Conservation (phyloP, 2,888 invertebrate species). For the Selenia dentaria region DNA sequence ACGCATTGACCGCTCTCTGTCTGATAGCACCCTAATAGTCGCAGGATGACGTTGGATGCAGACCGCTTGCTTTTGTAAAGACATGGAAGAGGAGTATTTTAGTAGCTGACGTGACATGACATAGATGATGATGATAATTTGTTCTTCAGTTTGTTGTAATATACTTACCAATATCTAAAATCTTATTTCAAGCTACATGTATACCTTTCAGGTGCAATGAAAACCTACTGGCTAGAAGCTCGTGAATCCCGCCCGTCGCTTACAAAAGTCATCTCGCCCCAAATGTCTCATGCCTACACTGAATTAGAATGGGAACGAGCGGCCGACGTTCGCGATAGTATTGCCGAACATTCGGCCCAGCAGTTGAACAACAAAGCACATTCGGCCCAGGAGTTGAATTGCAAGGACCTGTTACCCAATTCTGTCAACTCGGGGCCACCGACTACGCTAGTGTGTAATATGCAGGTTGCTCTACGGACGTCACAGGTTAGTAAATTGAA, state of each 20-base stretch:
- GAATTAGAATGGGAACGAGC: conserved; percentile 77
- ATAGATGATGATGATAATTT: too few relatives aligned
- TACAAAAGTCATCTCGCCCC: conserved; percentile 69
- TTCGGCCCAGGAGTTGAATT: conserved; percentile 17
- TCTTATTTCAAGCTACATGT: too few relatives aligned
- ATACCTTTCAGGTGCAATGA: conserved; percentile 91
- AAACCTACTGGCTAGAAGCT: conserved; percentile 94
- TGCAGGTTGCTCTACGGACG: conserved; percentile 41
- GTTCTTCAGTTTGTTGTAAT: too few relatives aligned
- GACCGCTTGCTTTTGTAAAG: too few relatives aligned
- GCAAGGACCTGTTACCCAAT: conserved; percentile 48
- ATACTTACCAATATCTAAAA: too few relatives aligned
- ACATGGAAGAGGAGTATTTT: too few relatives aligned
- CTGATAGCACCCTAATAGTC: too few relatives aligned
- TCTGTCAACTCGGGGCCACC: conserved; percentile 50
- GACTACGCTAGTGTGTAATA: conserved; percentile 42
- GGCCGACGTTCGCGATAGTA: conserved; percentile 73
- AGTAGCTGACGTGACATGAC: too few relatives aligned
- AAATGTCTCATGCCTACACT: conserved; percentile 61
- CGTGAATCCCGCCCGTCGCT: conserved; percentile 87
- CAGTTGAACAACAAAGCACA: conserved; percentile 59
- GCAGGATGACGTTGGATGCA: too few relatives aligned
- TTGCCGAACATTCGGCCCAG: conserved; percentile 72
- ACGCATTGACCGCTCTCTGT: too few relatives aligned
- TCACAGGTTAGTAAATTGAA: conserved; percentile 26